These are phyloP conservation scores for Platyrinchus mystaceus DNA, from an alignment of 2,797 vertebrate genomes.

Conservation along the genomic window DNA sequence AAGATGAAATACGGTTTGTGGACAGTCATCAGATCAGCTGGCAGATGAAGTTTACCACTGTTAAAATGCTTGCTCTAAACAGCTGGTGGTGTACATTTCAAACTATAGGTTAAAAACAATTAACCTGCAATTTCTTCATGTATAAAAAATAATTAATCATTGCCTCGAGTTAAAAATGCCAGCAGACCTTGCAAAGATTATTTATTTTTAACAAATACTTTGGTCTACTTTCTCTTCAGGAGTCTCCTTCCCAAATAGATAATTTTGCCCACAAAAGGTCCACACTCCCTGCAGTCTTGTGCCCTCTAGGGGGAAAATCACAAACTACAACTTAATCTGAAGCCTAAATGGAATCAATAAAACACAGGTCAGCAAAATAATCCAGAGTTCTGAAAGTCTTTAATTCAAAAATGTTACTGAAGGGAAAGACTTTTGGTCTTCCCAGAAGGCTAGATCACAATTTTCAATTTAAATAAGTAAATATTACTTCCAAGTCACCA, in stretches of 20 bases:
- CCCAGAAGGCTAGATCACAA: not conserved
- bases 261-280: not conserved
- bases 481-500: not conserved
- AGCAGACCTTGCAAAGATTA: not conserved
- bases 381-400: not conserved
- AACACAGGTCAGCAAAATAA: not conserved
- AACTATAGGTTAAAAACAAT: not conserved
- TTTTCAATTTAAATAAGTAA: not conserved
- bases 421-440: not conserved
- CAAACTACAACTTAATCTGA: not conserved
- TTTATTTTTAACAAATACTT: not conserved
- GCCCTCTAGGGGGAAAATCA: constrained; percentile 16
- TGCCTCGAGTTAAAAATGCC: not conserved
- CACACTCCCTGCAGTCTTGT: not conserved
- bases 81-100: not conserved
- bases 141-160: not conserved
- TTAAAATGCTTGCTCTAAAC: not conserved
- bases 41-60: not conserved
- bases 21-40: not conserved
- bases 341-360: not conserved
- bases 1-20: not conserved
- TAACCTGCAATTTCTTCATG: not conserved
- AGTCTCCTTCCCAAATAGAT: not conserved
- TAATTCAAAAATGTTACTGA: not conserved
- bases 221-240: not conserved